These are phyloP conservation scores for Hoplodrina ambigua DNA, from an alignment of 2,888 invertebrate species.

Conservation along the genomic window DNA sequence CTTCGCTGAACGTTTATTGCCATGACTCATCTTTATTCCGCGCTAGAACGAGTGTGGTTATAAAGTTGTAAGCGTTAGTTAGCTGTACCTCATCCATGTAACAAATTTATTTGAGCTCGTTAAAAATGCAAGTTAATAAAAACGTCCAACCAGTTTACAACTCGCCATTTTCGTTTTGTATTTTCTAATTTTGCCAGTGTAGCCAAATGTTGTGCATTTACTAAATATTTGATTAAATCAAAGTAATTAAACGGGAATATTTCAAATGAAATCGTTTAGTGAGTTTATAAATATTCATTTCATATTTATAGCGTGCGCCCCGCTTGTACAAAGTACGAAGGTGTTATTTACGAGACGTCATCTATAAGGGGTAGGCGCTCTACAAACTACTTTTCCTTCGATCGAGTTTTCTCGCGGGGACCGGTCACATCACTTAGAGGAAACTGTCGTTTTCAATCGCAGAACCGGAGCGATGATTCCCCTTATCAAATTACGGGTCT, in stretches of 20 bases:
- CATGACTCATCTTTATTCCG: constrained; percentile 74
- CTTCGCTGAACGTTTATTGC: constrained; percentile 65
- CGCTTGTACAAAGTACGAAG: constrained; percentile 49
- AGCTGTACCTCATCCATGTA: constrained; percentile 51
- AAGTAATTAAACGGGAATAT: constrained; percentile 28
- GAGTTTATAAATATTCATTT: constrained; percentile 50
- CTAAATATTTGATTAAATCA: constrained; percentile 19
- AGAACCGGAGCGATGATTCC: constrained; percentile 86
- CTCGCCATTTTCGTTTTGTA: constrained; percentile 32
- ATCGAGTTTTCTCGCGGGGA: constrained; percentile 85
- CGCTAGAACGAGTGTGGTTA: constrained; percentile 55
- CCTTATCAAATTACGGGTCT: constrained; percentile 88
- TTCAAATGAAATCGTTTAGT: constrained; percentile 31
- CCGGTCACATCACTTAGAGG: constrained; percentile 84
- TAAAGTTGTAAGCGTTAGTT: constrained; percentile 52
- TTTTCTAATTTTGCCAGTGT: constrained; percentile 28
- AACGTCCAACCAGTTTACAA: constrained; percentile 46
- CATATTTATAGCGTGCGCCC: constrained; percentile 36
- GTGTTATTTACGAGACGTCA: constrained; percentile 69
- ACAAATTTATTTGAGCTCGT: constrained; percentile 53
- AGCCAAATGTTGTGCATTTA: constrained; percentile 3
- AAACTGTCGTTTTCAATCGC: constrained; percentile 89
- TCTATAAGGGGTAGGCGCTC: constrained; percentile 78
- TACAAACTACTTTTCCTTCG: constrained; percentile 84
- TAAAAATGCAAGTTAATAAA: constrained; percentile 45